Evolutionary conservation across 2,797 vertebrate species (phyloP).

Genomic region (Moxostoma hubbsi): DNA sequence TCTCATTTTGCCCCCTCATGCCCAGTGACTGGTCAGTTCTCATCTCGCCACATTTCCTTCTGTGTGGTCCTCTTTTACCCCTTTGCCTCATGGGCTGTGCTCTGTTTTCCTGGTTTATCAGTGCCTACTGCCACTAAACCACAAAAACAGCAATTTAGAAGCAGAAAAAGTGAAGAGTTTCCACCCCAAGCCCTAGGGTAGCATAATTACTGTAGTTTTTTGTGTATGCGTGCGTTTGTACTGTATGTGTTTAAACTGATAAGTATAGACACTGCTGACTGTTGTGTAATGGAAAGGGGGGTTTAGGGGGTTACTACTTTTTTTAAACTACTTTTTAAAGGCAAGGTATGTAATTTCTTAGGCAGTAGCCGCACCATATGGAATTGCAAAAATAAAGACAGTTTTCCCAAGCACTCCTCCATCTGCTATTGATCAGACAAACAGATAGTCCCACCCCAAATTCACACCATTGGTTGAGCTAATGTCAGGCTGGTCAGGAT

Average conservation of each 20-base stretch:
- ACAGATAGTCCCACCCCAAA: too few species aligned
- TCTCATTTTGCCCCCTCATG: background rate
- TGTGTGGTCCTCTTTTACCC: background rate
- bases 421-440: too few species aligned
- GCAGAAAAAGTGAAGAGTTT: background rate
- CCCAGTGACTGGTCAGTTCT: slow-evolving; percentile 25
- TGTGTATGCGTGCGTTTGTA: background rate
- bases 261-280: background rate
- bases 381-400: too few species aligned
- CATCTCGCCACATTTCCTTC: background rate
- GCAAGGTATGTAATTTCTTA: too few species aligned
- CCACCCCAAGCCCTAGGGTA: background rate
- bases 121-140: background rate
- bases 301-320: background rate
- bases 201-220: background rate
- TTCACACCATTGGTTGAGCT: too few species aligned
- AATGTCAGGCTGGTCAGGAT: too few species aligned
- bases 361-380: too few species aligned
- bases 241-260: background rate
- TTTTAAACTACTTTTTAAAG: background rate
- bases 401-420: too few species aligned
- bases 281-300: background rate
- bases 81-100: background rate
- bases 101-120: slow-evolving; percentile 22
- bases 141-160: background rate